phyloP scores from a whole-genome alignment of 2,888 invertebrate species.

The Agrilus cyanescens region DNA sequence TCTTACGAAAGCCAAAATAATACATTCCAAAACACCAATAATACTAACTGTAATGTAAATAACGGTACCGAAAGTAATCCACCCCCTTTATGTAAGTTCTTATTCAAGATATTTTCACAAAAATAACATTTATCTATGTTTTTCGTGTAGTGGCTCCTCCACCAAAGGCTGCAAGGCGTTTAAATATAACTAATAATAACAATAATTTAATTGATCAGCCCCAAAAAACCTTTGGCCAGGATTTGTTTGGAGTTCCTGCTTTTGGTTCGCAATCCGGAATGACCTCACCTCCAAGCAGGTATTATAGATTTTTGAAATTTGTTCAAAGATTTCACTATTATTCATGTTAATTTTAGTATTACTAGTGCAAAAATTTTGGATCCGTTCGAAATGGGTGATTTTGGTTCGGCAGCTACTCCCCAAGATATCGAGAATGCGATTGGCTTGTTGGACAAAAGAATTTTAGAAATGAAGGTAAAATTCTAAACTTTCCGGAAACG shows the following conservation, averaged over 20 bases:
- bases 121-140: constrained; percentile 2
- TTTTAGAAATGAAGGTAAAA: constrained; percentile 76
- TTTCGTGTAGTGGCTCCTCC: constrained; percentile 72
- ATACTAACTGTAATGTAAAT: constrained; percentile 19
- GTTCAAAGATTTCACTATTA: neutral
- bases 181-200: constrained; percentile 24
- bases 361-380: constrained; percentile 44
- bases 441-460: constrained; percentile 67
- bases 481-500: neutral
- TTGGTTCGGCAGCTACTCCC: constrained; percentile 40
- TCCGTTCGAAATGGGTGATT: constrained; percentile 79
- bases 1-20: constrained; percentile 56
- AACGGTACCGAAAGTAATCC: constrained; percentile 30
- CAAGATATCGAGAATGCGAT: constrained; percentile 62
- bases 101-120: neutral
- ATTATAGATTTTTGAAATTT: constrained; percentile 3
- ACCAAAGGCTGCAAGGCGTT: constrained; percentile 57
- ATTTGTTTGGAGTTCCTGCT: constrained; percentile 71
- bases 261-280: constrained; percentile 28
- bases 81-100: constrained; percentile 59
- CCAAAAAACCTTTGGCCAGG: constrained; percentile 43
- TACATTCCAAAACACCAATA: constrained; percentile 25
- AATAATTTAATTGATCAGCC: constrained; percentile 26
- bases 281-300: constrained; percentile 23
- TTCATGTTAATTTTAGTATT: constrained; percentile 15